Base-by-base conservation (phyloP, 2,888 invertebrate species). In the Coecobrya sp. region DNA sequence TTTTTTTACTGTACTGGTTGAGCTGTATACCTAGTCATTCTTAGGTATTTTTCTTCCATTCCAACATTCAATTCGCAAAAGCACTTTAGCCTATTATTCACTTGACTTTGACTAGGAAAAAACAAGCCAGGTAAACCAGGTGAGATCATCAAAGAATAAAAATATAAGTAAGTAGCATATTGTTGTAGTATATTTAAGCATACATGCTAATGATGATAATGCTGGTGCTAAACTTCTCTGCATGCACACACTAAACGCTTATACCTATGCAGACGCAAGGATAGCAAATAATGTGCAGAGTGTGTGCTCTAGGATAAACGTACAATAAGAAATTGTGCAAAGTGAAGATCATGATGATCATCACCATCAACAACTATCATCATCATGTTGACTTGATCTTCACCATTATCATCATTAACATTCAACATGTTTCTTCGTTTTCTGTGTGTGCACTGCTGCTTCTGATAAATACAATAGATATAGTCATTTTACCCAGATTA, bases 101-200 rank as follows among this genome's bases (percentile, higher is more conserved):
- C 59, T 59, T 82, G 81, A 55, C 81, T 82, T 82, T 52, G 81
- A 52, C 79, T 81, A 36, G 3, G 36, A 42, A 59, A 79, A 82
- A 82, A 27, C 36, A 4, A 59, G 27, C 81, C 59, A 30, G 81
- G 30, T 55, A 82, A 55, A 59, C 81, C 81, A 82, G 81, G 81
- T 82, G 81, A 82, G 81, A 82, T 82, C 81, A 82, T 82, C 81
- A 82, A 82, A 82, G 4, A 82, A 55, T 82, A 82, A 55, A 82
- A 55, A 82, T 36, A 11, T 30, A 36, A 16, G 62, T 16, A 79
- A 59, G 81, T 82, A 55, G 81, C 59, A 82, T 82, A 73, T n/a
- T n/a, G n/a, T n/a, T n/a, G n/a, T 1, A 27, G 5, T 10, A 79
- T 19, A 42, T 25, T 79, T 10, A 82, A 82, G 55, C 13, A n/a